phyloP scores from a whole-genome alignment of 2,888 invertebrate genomes.

The Idaea aversata region DNA sequence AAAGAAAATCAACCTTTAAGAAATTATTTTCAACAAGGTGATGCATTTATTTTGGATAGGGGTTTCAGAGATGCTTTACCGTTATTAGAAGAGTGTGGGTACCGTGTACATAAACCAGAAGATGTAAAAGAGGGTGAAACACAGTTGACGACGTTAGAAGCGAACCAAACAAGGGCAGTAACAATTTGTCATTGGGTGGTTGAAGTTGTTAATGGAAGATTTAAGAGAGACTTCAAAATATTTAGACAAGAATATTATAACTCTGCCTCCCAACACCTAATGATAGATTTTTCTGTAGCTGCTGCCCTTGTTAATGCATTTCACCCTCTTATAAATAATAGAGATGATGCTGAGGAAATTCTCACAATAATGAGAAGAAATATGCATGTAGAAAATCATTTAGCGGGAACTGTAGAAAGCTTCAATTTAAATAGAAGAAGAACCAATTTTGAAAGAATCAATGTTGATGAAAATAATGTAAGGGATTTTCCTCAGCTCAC shows the following conservation, averaged over 20 bases:
- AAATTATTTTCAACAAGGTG: neutral
- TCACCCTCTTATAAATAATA: constrained; percentile 6
- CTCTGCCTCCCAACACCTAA: neutral
- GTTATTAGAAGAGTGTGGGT: neutral
- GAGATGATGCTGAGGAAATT: too few species aligned
- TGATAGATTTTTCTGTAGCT: constrained; percentile 2
- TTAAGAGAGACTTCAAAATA: constrained; percentile 13
- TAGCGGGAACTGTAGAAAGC: too few species aligned
- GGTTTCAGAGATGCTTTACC: constrained; percentile 7
- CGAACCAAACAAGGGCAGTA: constrained; percentile 7
- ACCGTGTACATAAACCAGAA: neutral
- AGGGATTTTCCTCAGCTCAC: too few species aligned
- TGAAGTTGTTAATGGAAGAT: constrained; percentile 11
- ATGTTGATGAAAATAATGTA: too few species aligned
- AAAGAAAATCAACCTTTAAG: neutral
- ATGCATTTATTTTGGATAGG: constrained; percentile 9
- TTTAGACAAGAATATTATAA: constrained; percentile 11
- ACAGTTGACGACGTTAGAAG: constrained; percentile 5
- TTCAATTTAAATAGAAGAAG: too few species aligned
- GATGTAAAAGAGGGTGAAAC: neutral
- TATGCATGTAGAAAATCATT: too few species aligned
- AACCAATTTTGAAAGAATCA: too few species aligned
- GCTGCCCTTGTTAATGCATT: constrained; percentile 14
- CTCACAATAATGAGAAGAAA: too few species aligned
- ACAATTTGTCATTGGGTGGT: constrained; percentile 11